Conservation (phyloP, 2,113 vertebrate species). For the rat (Rattus norvegicus) region DNA sequence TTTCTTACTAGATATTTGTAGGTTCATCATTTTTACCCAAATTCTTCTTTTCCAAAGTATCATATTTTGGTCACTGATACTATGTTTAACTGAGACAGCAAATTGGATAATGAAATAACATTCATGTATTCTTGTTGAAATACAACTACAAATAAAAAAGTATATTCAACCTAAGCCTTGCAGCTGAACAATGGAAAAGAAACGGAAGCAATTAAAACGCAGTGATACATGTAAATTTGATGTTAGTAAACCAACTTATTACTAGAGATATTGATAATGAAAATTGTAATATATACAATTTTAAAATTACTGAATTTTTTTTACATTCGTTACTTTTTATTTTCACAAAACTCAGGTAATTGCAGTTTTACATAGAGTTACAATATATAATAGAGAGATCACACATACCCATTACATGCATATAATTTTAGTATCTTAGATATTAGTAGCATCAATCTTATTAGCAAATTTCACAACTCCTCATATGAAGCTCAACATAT, state of each 20-base stretch:
- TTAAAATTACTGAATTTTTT: neutral
- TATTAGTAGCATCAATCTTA: neutral
- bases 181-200: no score
- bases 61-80: neutral
- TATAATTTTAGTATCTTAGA: conserved; percentile 20
- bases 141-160: neutral
- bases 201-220: no score
- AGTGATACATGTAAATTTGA: neutral
- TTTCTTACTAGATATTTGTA: neutral
- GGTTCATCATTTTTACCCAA: neutral
- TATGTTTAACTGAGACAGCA: neutral
- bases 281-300: neutral
- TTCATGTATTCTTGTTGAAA: no score
- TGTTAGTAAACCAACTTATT: neutral
- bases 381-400: neutral
- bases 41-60: neutral
- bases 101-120: neutral
- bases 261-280: neutral
- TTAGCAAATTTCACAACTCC: neutral
- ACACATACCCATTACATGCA: neutral
- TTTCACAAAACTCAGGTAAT: neutral
- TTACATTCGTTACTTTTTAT: no score
- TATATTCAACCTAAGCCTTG: neutral
- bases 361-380: neutral
- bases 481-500: neutral